Percentiles rank a stretch among this genome's conserved stretches.
These are phyloP conservation scores for Gephyroberyx darwinii DNA, from an alignment of 2,797 vertebrate genomes.

Conservation along the genomic window DNA sequence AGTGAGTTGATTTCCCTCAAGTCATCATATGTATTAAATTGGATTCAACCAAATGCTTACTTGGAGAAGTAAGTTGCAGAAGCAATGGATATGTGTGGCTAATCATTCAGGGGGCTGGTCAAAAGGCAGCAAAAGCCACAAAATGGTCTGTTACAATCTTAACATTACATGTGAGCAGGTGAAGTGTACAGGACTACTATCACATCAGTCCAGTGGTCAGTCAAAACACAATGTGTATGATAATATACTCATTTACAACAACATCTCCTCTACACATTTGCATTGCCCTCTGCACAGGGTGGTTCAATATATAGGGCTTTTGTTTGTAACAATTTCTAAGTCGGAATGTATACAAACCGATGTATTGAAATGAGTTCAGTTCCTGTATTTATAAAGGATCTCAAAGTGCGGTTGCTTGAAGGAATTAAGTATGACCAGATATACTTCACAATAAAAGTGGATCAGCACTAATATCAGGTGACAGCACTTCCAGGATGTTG, in stretches of 20 bases:
- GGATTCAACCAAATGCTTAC: too few relatives aligned
- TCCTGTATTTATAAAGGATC: background rate
- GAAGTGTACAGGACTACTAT: background rate
- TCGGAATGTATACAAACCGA: background rate
- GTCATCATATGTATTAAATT: background rate
- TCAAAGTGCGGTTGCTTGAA: background rate
- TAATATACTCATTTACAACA: slow-evolving; percentile 1
- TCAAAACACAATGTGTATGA: background rate
- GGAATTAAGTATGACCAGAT: background rate
- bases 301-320: background rate
- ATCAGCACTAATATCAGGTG: slow-evolving; percentile 2
- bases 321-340: background rate
- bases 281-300: background rate
- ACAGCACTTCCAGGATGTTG: background rate
- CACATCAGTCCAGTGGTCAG: background rate
- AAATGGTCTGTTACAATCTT: background rate
- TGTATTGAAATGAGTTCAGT: background rate
- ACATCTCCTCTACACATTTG: background rate
- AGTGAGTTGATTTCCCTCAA: background rate
- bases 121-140: background rate
- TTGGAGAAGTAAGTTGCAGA: background rate
- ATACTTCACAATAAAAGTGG: background rate
- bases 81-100: background rate
- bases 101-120: background rate
- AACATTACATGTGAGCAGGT: background rate